Evolutionary conservation across 2,888 invertebrate species (phyloP).

Genomic region (Eurytoma californica): DNA sequence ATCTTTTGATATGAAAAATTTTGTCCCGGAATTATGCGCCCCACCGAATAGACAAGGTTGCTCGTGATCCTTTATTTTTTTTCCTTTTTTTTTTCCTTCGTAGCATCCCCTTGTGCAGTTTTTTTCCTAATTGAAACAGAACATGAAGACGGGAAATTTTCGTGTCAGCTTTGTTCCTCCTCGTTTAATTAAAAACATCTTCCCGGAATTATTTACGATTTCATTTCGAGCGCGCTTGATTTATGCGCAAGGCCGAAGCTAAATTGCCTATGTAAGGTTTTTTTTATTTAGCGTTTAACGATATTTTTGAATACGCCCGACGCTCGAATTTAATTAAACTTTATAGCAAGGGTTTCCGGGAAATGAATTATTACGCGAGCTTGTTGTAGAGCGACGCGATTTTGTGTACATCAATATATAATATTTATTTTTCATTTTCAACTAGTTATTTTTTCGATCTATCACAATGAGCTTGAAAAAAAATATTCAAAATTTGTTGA

Average conservation of each 20-base stretch:
- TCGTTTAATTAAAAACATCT: slow-evolving; percentile 38
- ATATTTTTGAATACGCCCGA: no score
- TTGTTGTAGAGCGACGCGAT: no score
- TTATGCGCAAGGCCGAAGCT: neutral
- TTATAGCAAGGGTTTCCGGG: no score
- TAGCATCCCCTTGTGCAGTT: slow-evolving; percentile 19
- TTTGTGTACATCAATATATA: no score
- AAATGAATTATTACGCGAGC: no score
- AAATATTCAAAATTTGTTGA: no score
- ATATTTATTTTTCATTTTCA: neutral
- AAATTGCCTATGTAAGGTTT: neutral
- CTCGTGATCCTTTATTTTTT: slow-evolving; percentile 23
- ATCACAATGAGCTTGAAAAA: neutral
- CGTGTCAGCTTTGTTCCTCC: slow-evolving; percentile 17
- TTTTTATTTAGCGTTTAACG: no score
- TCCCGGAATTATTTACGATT: slow-evolving; percentile 28
- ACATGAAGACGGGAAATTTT: slow-evolving; percentile 15
- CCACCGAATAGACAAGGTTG: slow-evolving; percentile 8
- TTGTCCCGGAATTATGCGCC: slow-evolving; percentile 32
- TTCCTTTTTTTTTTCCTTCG: slow-evolving; percentile 56
- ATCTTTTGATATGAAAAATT: slow-evolving; percentile 53
- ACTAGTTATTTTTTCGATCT: neutral
- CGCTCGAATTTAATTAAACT: no score
- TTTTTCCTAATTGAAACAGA: slow-evolving; percentile 58
- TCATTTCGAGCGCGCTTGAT: neutral